Evolutionary conservation across 1,140 invertebrate genomes (phyloP).

Genomic region (Frieseomelitta varia): DNA sequence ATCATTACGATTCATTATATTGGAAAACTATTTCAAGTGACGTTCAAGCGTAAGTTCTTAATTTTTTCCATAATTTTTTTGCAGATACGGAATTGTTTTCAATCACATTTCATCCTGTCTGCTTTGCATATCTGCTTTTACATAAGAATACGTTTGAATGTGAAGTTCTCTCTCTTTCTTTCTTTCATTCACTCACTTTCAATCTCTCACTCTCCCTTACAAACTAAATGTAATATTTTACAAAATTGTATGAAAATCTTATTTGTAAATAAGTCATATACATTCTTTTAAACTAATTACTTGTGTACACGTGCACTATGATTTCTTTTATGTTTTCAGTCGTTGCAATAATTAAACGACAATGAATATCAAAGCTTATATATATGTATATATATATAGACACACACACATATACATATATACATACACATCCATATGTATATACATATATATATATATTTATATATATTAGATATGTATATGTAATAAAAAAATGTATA

Average conservation of each 20-base stretch:
- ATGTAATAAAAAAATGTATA: constrained; percentile 5
- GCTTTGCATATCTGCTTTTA: no score
- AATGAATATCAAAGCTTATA: constrained; percentile 23
- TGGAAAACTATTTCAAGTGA: constrained; percentile 30
- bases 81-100: not conserved
- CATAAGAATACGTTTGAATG: constrained; percentile 30
- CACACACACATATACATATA: not conserved
- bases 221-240: constrained; percentile 59
- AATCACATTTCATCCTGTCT: not conserved
- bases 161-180: constrained; percentile 22
- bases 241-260: constrained; percentile 56
- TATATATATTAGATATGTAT: not conserved
- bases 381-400: not conserved
- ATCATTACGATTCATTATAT: constrained; percentile 29
- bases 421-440: no score
- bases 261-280: constrained; percentile 67
- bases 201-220: constrained; percentile 2
- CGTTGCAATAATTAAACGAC: constrained; percentile 2
- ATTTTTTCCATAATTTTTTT: not conserved
- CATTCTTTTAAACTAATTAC: constrained; percentile 59
- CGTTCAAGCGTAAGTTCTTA: constrained; percentile 26
- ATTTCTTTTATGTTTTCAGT: constrained; percentile 20
- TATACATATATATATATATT: not conserved
- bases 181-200: not conserved
- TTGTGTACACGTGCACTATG: constrained; percentile 60